phyloP scores from a whole-genome alignment of 2,888 invertebrate genomes.

The Chirona hameri region DNA sequence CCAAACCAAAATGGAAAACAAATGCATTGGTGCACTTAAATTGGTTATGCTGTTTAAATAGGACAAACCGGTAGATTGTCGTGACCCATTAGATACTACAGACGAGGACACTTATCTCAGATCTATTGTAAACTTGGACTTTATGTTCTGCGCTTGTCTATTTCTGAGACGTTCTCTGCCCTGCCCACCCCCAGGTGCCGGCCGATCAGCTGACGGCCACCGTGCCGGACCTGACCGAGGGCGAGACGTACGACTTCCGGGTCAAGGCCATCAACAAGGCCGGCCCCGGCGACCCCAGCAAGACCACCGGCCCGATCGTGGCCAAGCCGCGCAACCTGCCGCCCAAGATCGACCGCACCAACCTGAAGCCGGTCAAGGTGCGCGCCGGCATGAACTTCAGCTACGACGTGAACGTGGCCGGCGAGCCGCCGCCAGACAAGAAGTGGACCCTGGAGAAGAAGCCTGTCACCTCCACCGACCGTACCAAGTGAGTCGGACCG shows the following conservation, averaged over 20 bases:
- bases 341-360: conserved; percentile 89
- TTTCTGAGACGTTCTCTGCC: conserved; percentile 46
- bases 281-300: conserved; percentile 87
- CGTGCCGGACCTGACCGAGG: conserved; percentile 85
- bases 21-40: too few species aligned
- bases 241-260: conserved; percentile 85
- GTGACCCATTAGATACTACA: too few species aligned
- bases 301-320: conserved; percentile 80
- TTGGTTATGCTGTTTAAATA: too few species aligned
- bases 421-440: conserved; percentile 91
- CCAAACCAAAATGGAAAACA: too few species aligned
- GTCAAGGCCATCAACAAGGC: conserved; percentile 84
- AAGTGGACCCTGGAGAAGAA: conserved; percentile 82
- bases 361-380: conserved; percentile 75
- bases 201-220: conserved; percentile 75
- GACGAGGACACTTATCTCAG: too few species aligned
- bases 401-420: conserved; percentile 82
- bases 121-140: too few species aligned
- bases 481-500: conserved; percentile 66
- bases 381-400: conserved; percentile 84
- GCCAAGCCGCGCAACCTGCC: conserved; percentile 85
- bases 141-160: too few species aligned
- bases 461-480: conserved; percentile 70
- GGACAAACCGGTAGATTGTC: too few species aligned
- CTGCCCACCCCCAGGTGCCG: conserved; percentile 57